These are phyloP conservation scores for Tipula unca DNA, from an alignment of 2,888 invertebrate species.

Conservation along the genomic window DNA sequence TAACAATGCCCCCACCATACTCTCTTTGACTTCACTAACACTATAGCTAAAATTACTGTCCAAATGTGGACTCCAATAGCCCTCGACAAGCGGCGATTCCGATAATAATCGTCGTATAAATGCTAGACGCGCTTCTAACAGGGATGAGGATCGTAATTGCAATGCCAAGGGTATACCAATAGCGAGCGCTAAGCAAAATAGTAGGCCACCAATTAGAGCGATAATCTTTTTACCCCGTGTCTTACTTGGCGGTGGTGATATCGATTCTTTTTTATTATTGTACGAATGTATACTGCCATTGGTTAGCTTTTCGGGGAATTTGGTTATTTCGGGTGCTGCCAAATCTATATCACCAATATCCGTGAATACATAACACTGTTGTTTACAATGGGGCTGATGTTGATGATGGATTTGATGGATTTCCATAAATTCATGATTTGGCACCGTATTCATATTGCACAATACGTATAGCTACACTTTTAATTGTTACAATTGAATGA, in stretches of 20 bases:
- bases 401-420: conserved; percentile 37
- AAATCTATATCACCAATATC: conserved; percentile 42
- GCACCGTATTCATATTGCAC: conserved; percentile 37
- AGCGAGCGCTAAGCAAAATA: conserved; percentile 39
- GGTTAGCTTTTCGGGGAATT: conserved; percentile 39
- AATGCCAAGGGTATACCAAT: conserved; percentile 46
- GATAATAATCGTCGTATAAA: conserved; percentile 47
- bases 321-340: conserved; percentile 41
- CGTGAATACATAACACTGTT: conserved; percentile 42
- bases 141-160: conserved; percentile 48
- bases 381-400: conserved; percentile 38
- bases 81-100: conserved; percentile 49
- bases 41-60: conserved; percentile 29
- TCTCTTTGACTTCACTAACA: conserved; percentile 38
- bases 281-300: conserved; percentile 37
- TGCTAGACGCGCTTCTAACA: conserved; percentile 47
- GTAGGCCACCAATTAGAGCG: conserved; percentile 33
- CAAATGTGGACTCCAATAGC: conserved; percentile 40
- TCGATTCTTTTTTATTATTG: conserved; percentile 33
- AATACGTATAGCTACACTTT: not conserved
- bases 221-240: conserved; percentile 35
- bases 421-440: conserved; percentile 41
- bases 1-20: conserved; percentile 46
- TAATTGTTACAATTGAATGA: not conserved
- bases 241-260: conserved; percentile 23